A percentile compares a stretch with the other conserved stretches of the same genome.
Conservation (phyloP, 2,113 vertebrate genomes). For the Acrocephalus arundinaceus region DNA sequence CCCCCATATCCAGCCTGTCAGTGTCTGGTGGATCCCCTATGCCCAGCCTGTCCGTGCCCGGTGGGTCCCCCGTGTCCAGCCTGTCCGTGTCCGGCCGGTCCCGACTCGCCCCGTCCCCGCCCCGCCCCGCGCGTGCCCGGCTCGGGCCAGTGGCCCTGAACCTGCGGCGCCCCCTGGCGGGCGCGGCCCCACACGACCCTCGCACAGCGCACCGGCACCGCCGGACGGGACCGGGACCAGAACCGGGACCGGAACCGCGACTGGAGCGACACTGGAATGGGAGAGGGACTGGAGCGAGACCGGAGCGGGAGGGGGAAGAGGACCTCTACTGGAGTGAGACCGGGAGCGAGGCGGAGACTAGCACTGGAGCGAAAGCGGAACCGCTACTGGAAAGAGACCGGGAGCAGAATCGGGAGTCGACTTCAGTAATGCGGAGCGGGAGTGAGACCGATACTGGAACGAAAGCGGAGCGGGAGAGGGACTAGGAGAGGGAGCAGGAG, state of each 20-base stretch:
- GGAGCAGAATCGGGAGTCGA: background rate
- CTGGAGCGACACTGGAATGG: background rate
- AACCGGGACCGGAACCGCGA: background rate
- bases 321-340: background rate
- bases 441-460: background rate
- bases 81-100: background rate
- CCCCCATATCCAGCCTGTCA: background rate
- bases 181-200: accelerated
- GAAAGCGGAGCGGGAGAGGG: background rate
- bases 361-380: background rate
- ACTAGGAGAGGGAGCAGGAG: background rate
- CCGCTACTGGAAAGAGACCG: background rate
- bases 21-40: accelerated
- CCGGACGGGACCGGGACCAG: background rate
- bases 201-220: background rate
- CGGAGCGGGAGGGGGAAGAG: background rate
- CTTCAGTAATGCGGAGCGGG: background rate
- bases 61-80: background rate
- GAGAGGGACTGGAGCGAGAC: background rate
- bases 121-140: background rate
- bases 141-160: no score
- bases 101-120: background rate
- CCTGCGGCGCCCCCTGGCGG: background rate
- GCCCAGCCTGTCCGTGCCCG: accelerated
- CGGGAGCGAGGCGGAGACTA: background rate